Base-by-base conservation (phyloP, 2,888 invertebrate species). In the Drosophila prolongata region DNA sequence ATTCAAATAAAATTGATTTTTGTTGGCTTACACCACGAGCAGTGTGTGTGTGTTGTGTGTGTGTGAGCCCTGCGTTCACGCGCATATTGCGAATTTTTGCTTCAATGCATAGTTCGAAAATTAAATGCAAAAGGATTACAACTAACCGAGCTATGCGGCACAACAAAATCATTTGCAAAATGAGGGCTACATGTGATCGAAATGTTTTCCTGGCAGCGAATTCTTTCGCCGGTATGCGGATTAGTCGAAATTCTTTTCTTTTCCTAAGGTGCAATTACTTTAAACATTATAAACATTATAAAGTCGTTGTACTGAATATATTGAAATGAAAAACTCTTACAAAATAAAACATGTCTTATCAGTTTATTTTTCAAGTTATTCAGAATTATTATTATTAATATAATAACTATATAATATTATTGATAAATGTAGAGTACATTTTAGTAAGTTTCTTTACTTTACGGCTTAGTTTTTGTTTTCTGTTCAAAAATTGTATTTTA, bases 1-100 rank as follows among this genome's bases (percentile, higher is more conserved):
- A 89, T 86, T 81, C 87, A 90, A 90, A 90, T 89, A 87, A 89
- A 89, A 87, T 87, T 80, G 84, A 80, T 83, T 89, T 87, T 77
- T 66, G 73, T 61, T 62, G 46, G 46, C 53, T 56, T 65, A 47
- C 47, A 46, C 66, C 56, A 56, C 50, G 16, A 9, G 34, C 14
- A 9, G 14, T 9, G 34, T 34, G 37, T 47, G 59, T 34, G 8
- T 19, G 14, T 16, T 38, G 16, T 42, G 44, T 56, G 66, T 44
- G 42, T 72, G 37, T 46, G 38, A n/a, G 40, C 49, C 38, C 64
- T 62, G 27, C 37, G 14, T 47, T 53, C 34, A 43, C 35, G 70
- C 70, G 72, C 74, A 77, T 82, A 82, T 83, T 83, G 83, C 79
- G 73, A 72, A 82, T 82, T 79, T 80, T 80, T 80, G 76, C 80